phyloP scores from a whole-genome alignment of 2,888 invertebrate species.

The Andricus curvator region DNA sequence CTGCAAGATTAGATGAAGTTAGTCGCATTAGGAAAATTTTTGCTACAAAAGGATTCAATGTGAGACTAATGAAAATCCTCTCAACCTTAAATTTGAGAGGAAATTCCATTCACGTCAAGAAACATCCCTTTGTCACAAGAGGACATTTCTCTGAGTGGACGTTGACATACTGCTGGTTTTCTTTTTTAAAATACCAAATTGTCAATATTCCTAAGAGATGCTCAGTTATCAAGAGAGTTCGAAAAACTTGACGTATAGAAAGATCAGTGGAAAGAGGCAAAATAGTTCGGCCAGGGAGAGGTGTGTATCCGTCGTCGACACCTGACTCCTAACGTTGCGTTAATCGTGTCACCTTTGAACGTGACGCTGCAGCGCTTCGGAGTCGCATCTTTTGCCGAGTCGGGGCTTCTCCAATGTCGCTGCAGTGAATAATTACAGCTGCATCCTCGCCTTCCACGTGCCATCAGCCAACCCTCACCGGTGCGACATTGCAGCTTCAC shows the following conservation, averaged over 20 bases:
- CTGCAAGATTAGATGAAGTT: no score
- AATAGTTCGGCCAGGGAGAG: slow-evolving; percentile 1
- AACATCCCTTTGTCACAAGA: no score
- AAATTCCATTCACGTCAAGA: no score
- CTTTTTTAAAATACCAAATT: no score
- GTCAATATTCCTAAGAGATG: background rate
- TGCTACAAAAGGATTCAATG: no score
- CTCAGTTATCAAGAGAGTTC: background rate
- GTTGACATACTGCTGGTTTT: no score
- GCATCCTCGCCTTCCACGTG: slow-evolving; percentile 54
- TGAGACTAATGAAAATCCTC: no score
- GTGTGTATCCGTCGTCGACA: slow-evolving; percentile 22
- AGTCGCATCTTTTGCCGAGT: slow-evolving; percentile 46
- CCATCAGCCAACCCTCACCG: slow-evolving; percentile 46
- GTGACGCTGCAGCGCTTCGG: slow-evolving; percentile 44
- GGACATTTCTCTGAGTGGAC: no score
- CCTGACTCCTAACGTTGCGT: slow-evolving; percentile 45
- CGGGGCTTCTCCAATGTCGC: slow-evolving; percentile 55
- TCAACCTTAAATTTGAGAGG: no score
- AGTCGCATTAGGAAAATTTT: no score
- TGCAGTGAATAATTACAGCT: slow-evolving; percentile 59
- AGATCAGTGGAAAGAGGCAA: slow-evolving; percentile 23
- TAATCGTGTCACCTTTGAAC: slow-evolving; percentile 50
- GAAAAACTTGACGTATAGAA: background rate
- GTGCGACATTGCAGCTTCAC: slow-evolving; percentile 54